phyloP scores from a whole-genome alignment of 2,113 vertebrate genomes.

The Lepisosteus osseus region DNA sequence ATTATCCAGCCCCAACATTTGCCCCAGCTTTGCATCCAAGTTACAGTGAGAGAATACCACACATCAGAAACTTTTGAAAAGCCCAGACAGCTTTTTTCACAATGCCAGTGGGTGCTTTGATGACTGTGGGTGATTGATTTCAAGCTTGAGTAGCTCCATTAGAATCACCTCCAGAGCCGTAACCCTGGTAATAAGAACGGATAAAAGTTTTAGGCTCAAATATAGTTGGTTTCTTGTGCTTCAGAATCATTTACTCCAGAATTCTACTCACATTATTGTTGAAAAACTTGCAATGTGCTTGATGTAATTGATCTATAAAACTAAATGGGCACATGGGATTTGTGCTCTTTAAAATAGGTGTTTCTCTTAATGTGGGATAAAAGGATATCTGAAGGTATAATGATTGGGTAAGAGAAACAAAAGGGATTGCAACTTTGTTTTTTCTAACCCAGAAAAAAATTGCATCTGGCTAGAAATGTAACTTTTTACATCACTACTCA shows the following conservation, averaged over 20 bases:
- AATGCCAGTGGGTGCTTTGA: conserved; percentile 72
- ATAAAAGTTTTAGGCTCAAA: neutral
- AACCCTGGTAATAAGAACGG: conserved; percentile 57
- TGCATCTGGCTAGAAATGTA: no score
- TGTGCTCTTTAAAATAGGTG: no score
- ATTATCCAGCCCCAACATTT: no score
- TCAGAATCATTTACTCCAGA: neutral
- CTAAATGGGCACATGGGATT: no score
- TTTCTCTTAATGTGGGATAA: no score
- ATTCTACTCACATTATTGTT: neutral
- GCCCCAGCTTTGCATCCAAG: no score
- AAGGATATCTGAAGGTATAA: no score
- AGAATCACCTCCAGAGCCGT: conserved; percentile 75
- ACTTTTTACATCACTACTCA: no score
- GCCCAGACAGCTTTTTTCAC: conserved; percentile 37
- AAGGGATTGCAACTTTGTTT: no score
- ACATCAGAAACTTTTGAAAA: neutral
- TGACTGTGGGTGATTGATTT: conserved; percentile 81
- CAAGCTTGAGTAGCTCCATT: conserved; percentile 77
- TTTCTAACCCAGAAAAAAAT: no score
- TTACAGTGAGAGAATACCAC: no score
- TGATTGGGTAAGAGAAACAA: no score
- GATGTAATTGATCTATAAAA: conserved; percentile 35
- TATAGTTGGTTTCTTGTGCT: neutral
- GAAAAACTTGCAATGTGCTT: conserved; percentile 57